These are phyloP conservation scores for Hormaphis cornu DNA, from an alignment of 1,140 invertebrate genomes.

Conservation along the genomic window DNA sequence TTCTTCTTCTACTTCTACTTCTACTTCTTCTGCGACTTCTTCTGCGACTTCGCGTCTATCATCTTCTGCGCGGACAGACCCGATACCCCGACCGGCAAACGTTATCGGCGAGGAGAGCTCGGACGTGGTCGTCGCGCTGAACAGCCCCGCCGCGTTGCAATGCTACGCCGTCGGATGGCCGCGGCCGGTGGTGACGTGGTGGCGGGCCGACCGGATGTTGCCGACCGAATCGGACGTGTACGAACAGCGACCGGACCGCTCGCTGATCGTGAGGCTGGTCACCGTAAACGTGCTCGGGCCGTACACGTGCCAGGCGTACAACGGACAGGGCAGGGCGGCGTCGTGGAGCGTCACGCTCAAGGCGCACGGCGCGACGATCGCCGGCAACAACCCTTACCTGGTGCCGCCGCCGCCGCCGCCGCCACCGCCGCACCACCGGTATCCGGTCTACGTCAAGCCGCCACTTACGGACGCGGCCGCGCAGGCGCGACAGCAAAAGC, in stretches of 20 bases:
- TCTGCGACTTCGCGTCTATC: too few species aligned
- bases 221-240: slow-evolving; percentile 59
- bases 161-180: slow-evolving; percentile 79
- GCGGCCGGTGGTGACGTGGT: slow-evolving; percentile 72
- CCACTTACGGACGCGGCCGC: neutral
- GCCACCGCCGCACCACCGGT: slow-evolving; percentile 36
- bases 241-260: slow-evolving; percentile 62
- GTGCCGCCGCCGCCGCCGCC: slow-evolving; percentile 40
- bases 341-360: slow-evolving; percentile 63
- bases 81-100: slow-evolving; percentile 42
- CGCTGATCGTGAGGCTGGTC: slow-evolving; percentile 61
- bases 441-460: neutral
- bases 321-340: slow-evolving; percentile 64
- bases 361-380: slow-evolving; percentile 56
- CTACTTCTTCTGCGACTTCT: too few species aligned
- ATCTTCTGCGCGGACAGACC: too few species aligned
- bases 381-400: slow-evolving; percentile 41
- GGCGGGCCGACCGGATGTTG: slow-evolving; percentile 62
- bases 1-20: too few species aligned
- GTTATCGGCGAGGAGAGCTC: slow-evolving; percentile 51
- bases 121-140: slow-evolving; percentile 58
- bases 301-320: slow-evolving; percentile 82
- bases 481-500: slow-evolving; percentile 18
- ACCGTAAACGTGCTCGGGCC: slow-evolving; percentile 60
- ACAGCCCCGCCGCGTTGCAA: slow-evolving; percentile 57